phyloP scores from a whole-genome alignment of 1,140 invertebrate genomes.

The Ectropis grisescens region DNA sequence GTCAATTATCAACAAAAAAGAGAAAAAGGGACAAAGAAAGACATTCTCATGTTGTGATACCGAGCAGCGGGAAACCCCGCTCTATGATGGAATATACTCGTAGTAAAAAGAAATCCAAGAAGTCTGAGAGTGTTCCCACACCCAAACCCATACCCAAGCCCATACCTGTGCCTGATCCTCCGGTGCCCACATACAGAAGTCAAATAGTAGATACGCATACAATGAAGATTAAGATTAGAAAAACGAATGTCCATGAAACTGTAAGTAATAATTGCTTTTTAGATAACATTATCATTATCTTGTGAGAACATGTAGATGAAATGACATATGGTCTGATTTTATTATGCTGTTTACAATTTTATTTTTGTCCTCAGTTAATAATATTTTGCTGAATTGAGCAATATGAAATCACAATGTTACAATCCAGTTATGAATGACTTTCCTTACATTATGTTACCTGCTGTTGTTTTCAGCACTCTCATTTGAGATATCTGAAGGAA shows the following conservation, averaged over 20 bases:
- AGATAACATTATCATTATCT: background rate
- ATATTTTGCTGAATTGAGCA: no score
- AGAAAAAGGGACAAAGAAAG: conserved; percentile 56
- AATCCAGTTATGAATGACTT: no score
- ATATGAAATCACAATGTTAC: no score
- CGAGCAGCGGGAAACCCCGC: conserved; percentile 65
- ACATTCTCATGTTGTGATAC: conserved; percentile 54
- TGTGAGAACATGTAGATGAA: background rate
- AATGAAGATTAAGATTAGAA: conserved; percentile 66
- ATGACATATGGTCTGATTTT: no score
- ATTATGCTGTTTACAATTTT: no score
- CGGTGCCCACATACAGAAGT: conserved; percentile 63
- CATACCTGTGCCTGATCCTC: no score
- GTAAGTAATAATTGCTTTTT: conserved; percentile 27
- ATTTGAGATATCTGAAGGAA: no score
- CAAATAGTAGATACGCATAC: conserved; percentile 62
- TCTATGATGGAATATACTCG: conserved; percentile 61
- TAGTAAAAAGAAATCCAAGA: conserved; percentile 66
- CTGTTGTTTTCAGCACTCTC: no score
- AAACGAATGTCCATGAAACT: conserved; percentile 45
- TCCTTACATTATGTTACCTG: no score
- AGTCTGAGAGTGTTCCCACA: conserved; percentile 48
- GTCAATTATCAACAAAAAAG: conserved; percentile 66
- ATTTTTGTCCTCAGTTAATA: no score
- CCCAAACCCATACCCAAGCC: no score